Base-by-base conservation (phyloP, 2,888 invertebrate species). In the Bruchidius siliquastri region DNA sequence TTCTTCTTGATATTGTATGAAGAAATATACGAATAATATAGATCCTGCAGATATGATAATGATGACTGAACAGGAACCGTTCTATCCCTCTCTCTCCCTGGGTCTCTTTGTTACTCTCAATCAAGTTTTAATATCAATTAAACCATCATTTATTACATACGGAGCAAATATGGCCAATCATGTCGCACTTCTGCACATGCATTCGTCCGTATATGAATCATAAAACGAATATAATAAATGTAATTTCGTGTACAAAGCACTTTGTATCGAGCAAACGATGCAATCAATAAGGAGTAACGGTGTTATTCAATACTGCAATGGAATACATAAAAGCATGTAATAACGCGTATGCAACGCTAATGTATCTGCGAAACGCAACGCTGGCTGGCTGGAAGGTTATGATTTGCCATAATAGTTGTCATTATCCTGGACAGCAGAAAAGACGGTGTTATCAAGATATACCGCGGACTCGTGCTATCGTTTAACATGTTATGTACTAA, bases 381-480 rank as follows among this genome's bases (percentile, higher is more conserved):
- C 69, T n/a, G n/a, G n/a, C n/a, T n/a, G n/a, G 4, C 13, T 68
- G 69, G 69, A 21, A 69, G 69, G 26, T 26, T 69, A 69, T 26
- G 22, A 22, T 69, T 26, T 69, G 69, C 21, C 22, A 69, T 69
- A 22, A 26, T 26, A 69, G 69, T 22, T 69, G 69, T 69, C 22
- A 69, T 69, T 69, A 69, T 69, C 69, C 49, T 49, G 49, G 49
- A 49, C 49, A 49, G 49, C 49, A 49, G 49, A 49, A 49, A 49
- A 18, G 49, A 49, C 49, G 49, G 13, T 49, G 49, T 49, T 49
- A 49, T 49, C 49, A 13, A 49, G 49, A 49, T 49, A 49, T 49
- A 49, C 49, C 49, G 49, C 49, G 3, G 49, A 18, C 49, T 49
- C 49, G 49, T 49, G 49, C 49, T 49, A 49, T 49, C 49, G 49